Conservation (phyloP, 2,888 invertebrate species). For the Eupeodes latifasciatus region DNA sequence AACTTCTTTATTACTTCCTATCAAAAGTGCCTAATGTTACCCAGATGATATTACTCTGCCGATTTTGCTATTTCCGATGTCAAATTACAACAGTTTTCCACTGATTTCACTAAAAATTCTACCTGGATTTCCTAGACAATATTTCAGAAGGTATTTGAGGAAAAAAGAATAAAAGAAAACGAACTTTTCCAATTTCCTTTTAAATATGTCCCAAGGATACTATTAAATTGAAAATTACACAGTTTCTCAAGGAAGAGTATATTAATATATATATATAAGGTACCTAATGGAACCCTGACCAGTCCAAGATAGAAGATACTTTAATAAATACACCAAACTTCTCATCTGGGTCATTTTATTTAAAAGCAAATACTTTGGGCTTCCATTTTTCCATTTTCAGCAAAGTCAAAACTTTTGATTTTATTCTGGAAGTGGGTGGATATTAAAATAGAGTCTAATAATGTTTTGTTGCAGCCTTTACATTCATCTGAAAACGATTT, state of each 20-base stretch:
- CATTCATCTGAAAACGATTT: not conserved
- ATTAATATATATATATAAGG: slow-evolving; percentile 29
- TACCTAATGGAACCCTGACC: slow-evolving; percentile 15
- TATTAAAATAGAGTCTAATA: not conserved
- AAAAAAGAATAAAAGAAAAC: slow-evolving; percentile 35
- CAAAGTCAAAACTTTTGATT: slow-evolving; percentile 71
- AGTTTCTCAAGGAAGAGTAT: slow-evolving; percentile 58
- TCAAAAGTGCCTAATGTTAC: not conserved
- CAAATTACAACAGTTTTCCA: slow-evolving; percentile 41
- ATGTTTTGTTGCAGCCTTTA: not conserved
- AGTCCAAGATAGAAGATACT: slow-evolving; percentile 13
- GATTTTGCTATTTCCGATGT: slow-evolving; percentile 55
- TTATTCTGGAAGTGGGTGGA: slow-evolving; percentile 13
- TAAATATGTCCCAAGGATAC: slow-evolving; percentile 74
- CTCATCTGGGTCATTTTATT: slow-evolving; percentile 57
- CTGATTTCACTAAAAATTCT: slow-evolving; percentile 4
- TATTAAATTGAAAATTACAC: slow-evolving; percentile 74
- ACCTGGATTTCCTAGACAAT: slow-evolving; percentile 54
- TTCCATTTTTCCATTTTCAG: slow-evolving; percentile 45
- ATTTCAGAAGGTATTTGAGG: not conserved
- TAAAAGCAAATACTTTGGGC: slow-evolving; percentile 28
- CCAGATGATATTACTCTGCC: not conserved
- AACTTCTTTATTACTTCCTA: not conserved
- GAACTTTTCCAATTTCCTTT: slow-evolving; percentile 75
- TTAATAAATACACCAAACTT: not conserved